These are phyloP conservation scores for Bubalus kerabau DNA, from an alignment of 2,113 vertebrate species.

Conservation along the genomic window DNA sequence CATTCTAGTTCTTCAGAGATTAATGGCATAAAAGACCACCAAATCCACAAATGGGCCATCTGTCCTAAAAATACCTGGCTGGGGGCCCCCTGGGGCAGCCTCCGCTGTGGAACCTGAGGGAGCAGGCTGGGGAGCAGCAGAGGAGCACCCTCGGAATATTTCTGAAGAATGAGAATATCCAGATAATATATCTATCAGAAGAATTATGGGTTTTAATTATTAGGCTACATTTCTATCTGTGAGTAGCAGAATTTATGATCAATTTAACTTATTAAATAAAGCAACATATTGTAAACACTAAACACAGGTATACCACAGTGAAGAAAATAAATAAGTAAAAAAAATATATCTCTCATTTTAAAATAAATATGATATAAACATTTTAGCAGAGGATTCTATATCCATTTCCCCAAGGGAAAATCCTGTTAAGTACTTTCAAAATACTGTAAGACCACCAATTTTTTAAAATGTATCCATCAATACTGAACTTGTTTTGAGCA, in stretches of 20 bases:
- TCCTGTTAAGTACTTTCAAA: slow-evolving; percentile 12
- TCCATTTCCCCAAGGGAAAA: neutral
- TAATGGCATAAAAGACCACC: neutral
- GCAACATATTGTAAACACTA: slow-evolving; percentile 21
- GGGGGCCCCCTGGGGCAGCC: neutral
- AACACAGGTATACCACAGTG: slow-evolving; percentile 41
- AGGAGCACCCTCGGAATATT: neutral
- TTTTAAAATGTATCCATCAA: neutral
- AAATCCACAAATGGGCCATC: neutral
- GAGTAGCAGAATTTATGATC: neutral
- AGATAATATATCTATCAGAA: neutral
- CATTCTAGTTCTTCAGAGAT: neutral
- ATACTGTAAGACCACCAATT: neutral
- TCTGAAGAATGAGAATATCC: neutral
- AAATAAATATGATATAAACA: slow-evolving; percentile 61
- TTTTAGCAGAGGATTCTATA: slow-evolving; percentile 3
- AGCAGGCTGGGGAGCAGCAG: neutral
- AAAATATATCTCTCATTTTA: slow-evolving; percentile 46
- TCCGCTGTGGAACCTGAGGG: no score
- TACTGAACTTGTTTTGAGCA: neutral
- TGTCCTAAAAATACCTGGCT: neutral
- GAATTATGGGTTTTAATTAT: neutral
- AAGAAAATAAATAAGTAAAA: slow-evolving; percentile 66
- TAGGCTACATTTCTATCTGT: neutral
- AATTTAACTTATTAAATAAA: slow-evolving; percentile 45